These are phyloP conservation scores for Cricetomys ansorgei DNA, from an alignment of 2,113 vertebrate species.

Conservation along the genomic window DNA sequence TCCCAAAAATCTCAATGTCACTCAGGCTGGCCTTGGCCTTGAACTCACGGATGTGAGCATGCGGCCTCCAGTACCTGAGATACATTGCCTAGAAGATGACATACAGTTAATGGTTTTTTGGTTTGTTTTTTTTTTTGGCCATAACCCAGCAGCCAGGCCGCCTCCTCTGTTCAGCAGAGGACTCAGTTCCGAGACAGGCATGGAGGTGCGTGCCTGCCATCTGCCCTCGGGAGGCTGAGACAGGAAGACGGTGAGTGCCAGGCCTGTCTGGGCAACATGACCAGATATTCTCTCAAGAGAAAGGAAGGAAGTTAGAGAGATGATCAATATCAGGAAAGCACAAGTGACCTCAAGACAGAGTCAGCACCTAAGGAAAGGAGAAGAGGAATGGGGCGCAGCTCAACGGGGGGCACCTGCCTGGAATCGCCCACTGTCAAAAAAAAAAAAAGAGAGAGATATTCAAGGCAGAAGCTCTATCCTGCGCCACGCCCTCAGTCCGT, in stretches of 20 bases:
- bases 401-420: neutral
- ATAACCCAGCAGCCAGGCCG: neutral
- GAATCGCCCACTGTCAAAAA: neutral
- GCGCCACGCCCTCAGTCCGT: neutral
- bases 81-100: neutral
- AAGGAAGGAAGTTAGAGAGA: neutral
- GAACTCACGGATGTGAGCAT: neutral
- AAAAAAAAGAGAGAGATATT: too few species aligned
- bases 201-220: neutral
- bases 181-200: neutral
- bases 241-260: neutral
- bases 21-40: neutral
- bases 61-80: neutral
- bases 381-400: neutral
- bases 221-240: neutral
- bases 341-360: neutral
- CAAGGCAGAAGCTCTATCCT: neutral
- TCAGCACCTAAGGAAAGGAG: neutral
- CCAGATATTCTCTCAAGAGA: neutral
- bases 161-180: neutral
- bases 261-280: neutral
- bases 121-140: too few species aligned
- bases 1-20: neutral
- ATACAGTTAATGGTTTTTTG: neutral
- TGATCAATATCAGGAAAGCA: neutral